Percentiles rank a stretch among this genome's conserved stretches.
These are phyloP conservation scores for Carettochelys insculpta DNA, from an alignment of 2,113 vertebrate species.

Conservation along the genomic window DNA sequence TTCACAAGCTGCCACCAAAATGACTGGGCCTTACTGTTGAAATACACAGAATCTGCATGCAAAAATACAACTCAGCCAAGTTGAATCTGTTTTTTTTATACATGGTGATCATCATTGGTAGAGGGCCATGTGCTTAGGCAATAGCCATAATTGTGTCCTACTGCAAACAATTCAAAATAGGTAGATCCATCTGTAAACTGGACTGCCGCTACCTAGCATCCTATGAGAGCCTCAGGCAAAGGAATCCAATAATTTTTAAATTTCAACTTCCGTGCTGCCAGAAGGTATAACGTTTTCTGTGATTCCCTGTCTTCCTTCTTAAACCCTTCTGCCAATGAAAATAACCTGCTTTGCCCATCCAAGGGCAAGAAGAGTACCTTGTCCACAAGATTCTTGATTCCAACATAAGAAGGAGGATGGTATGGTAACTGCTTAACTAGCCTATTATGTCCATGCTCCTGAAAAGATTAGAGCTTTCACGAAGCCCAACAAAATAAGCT, in stretches of 20 bases:
- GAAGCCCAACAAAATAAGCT: neutral
- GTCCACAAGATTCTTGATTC: neutral
- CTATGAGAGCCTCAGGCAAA: neutral
- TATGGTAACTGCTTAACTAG: neutral
- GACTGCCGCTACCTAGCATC: too few relatives aligned
- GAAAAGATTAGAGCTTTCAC: neutral
- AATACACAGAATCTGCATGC: too few relatives aligned
- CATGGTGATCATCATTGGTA: too few relatives aligned
- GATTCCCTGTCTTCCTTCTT: neutral
- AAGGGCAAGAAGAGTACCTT: neutral
- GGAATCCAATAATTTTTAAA: neutral
- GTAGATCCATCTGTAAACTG: too few relatives aligned
- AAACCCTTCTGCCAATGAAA: neutral
- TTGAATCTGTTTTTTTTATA: too few relatives aligned
- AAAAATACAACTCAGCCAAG: too few relatives aligned
- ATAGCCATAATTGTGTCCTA: too few relatives aligned
- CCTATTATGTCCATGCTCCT: neutral
- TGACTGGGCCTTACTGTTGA: too few relatives aligned
- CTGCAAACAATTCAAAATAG: too few relatives aligned
- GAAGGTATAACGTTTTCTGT: neutral
- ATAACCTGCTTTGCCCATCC: neutral
- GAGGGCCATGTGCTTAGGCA: too few relatives aligned
- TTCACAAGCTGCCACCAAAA: too few relatives aligned
- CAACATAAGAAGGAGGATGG: neutral
- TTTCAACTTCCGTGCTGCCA: neutral